These are phyloP conservation scores for Edolisoma coerulescens DNA, from an alignment of 2,113 vertebrate species.

Conservation along the genomic window DNA sequence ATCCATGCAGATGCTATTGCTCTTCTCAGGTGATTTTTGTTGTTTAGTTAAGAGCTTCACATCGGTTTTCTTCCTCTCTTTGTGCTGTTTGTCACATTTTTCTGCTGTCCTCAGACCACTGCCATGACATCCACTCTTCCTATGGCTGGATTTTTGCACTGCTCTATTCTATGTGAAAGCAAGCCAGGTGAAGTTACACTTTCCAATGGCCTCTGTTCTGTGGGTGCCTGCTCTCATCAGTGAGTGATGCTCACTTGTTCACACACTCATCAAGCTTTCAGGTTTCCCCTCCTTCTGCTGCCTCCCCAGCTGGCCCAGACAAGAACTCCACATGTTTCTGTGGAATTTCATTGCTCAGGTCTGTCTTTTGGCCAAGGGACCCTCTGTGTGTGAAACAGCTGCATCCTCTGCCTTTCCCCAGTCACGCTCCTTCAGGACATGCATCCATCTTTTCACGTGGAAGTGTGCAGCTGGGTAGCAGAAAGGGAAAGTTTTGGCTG, in stretches of 20 bases:
- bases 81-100: neutral
- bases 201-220: neutral
- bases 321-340: fast-evolving
- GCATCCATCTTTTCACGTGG: neutral
- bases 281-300: neutral
- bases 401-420: neutral
- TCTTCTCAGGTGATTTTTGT: neutral
- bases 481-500: neutral
- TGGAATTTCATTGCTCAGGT: neutral
- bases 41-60: neutral
- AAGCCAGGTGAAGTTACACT: neutral
- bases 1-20: neutral
- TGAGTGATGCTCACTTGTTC: neutral
- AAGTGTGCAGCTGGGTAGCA: neutral
- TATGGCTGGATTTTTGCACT: neutral
- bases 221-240: neutral
- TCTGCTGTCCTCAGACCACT: neutral
- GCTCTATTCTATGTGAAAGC: neutral
- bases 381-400: neutral
- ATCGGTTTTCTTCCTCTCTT: neutral
- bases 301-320: neutral
- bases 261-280: neutral
- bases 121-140: neutral
- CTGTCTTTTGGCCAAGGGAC: neutral
- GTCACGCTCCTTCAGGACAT: fast-evolving